Base-by-base conservation (phyloP, 1,140 invertebrate genomes). In the Hormaphis cornu region DNA sequence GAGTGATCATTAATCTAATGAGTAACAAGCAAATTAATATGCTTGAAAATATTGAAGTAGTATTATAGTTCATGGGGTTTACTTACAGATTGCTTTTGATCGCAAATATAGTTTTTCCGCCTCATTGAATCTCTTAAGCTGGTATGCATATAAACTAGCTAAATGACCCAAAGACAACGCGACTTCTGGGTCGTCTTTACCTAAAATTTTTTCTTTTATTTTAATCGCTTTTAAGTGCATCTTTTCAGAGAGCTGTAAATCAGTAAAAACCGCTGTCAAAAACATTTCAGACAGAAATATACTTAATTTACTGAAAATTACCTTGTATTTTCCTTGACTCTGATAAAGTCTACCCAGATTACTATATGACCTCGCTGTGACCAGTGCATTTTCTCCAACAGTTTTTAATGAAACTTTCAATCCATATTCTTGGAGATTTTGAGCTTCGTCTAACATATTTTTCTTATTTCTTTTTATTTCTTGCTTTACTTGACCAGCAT, bases 291-390 rank as follows among this genome's bases (percentile, higher is more conserved):
- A 48, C 46, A 16, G 35, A 14, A 46, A 63, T 2, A 1, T 69
- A 24, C 18, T 40, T 1, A 24, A 37, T 8, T 53, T 28, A 63
- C 73, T 71, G 46, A 42, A 71, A 74, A 74, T 72, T 76, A 90
- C 89, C 78, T 87, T 79, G 79, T 85, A 94, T 76, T 86, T 85
- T 74, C 86, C 85, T 91, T 95, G 94, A 73, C 89, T 93, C 80
- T 97, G 93, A 81, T 95, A 96, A 3, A 97, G 81, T 33, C 86
- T 77, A 52, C 93, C 93, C 50, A 97, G 81, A 80, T 97, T 96
- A 2, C 93, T 93, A 79, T 95, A 96, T 78, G 95, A 91, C 76
- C 95, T 96, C 4, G 93, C 92, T 6, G 92, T 95, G 80, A 95
- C 91, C 10, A 96, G 90, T 79, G 95, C 95, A 76, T 86, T 86